A percentile compares a stretch with the other conserved stretches of the same genome.
phyloP scores from a whole-genome alignment of 2,113 vertebrate species.

The human region DNA sequence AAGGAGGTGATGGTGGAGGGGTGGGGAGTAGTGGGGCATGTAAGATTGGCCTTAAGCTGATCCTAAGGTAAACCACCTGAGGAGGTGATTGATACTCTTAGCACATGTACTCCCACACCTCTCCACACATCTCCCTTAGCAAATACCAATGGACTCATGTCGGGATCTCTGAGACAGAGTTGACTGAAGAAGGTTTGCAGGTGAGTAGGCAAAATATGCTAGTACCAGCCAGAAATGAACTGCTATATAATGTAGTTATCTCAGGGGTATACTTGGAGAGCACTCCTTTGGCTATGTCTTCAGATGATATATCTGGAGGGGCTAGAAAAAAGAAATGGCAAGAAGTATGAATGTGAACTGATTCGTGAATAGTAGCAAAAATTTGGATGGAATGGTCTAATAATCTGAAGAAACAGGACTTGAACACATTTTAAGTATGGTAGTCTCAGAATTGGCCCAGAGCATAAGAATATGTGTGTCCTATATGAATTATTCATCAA shows the following conservation, averaged over 20 bases:
- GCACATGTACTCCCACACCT: neutral
- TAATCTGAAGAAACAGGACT: neutral
- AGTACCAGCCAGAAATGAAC: neutral
- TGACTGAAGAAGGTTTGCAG: neutral
- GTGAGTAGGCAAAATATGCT: neutral
- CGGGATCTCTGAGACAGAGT: neutral
- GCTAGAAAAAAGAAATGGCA: neutral
- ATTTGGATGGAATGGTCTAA: neutral
- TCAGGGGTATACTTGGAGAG: neutral
- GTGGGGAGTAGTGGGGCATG: too few species aligned
- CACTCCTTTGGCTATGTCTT: neutral
- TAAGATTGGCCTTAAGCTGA: neutral
- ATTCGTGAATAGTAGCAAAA: neutral
- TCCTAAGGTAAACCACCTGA: neutral
- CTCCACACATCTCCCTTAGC: too few species aligned
- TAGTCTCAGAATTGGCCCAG: neutral
- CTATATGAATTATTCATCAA: neutral
- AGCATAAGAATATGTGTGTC: neutral
- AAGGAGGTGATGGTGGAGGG: neutral
- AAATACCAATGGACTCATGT: accelerated
- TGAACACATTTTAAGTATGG: neutral
- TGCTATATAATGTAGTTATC: too few species aligned
- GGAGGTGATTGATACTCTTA: neutral
- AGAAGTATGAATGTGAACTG: neutral
- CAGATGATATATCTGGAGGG: neutral